phyloP scores from a whole-genome alignment of 2,797 vertebrate species.

The Sternotherus odoratus region DNA sequence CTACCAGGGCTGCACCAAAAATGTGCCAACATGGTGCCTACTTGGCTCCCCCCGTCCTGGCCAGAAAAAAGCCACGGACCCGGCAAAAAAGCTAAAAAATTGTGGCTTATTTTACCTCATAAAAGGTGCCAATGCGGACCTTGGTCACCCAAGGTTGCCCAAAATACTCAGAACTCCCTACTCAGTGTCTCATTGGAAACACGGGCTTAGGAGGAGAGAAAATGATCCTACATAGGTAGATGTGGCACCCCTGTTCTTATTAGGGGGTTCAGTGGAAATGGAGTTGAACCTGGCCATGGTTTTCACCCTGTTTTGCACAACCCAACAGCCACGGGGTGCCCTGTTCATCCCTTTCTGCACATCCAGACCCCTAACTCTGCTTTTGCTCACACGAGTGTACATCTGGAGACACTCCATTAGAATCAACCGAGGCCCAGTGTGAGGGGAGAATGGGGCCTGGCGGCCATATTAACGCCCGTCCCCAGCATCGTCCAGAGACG shows the following conservation, averaged over 20 bases:
- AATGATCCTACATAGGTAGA: background rate
- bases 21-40: background rate
- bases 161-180: background rate
- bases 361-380: background rate
- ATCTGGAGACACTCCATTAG: background rate
- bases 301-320: no score
- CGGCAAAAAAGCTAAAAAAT: background rate
- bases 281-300: background rate
- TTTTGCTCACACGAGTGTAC: background rate
- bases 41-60: no score
- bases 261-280: background rate
- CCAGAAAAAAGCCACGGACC: no score
- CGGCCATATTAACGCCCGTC: background rate
- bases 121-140: background rate
- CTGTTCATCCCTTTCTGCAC: background rate
- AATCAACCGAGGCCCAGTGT: background rate
- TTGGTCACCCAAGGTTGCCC: no score
- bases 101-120: background rate
- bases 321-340: background rate
- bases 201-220: background rate
- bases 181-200: background rate
- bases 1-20: background rate
- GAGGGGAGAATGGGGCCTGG: background rate
- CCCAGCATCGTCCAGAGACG: no score
- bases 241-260: background rate